These are phyloP conservation scores for Limnephilus auricula DNA, from an alignment of 2,888 invertebrate genomes.

Conservation along the genomic window DNA sequence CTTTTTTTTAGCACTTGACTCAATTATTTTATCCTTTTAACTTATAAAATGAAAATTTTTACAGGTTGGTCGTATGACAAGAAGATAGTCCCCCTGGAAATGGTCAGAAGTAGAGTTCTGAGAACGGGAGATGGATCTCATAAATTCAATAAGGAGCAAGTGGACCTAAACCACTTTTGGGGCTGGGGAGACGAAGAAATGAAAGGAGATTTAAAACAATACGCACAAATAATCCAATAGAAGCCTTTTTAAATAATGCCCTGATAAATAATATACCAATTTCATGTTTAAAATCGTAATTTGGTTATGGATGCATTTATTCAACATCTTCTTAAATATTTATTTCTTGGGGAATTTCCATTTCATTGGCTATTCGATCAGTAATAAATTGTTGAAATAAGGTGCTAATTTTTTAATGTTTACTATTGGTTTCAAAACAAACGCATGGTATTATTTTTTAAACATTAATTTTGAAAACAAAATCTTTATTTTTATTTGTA, in stretches of 20 bases:
- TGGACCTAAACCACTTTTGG: conserved; percentile 56
- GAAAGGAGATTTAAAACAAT: conserved; percentile 49
- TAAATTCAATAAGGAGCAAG: conserved; percentile 41
- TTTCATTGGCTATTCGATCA: background rate
- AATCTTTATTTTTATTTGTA: background rate
- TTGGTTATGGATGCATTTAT: no score
- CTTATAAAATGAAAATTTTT: background rate
- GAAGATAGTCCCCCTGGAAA: conserved; percentile 80
- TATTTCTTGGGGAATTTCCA: background rate
- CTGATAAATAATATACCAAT: no score
- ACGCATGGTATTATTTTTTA: background rate
- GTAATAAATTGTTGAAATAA: background rate
- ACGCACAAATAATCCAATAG: background rate
- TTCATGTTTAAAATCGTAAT: no score
- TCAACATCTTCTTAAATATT: no score
- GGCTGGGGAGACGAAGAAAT: conserved; percentile 62
- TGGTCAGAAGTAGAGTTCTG: conserved; percentile 75
- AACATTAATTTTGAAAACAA: background rate
- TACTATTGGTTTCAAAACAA: background rate
- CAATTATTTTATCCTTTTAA: no score
- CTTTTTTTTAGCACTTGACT: no score
- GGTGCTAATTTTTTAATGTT: background rate
- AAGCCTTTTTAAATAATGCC: no score
- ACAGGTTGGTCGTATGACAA: conserved; percentile 87
- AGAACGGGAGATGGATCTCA: conserved; percentile 77